phyloP scores from a whole-genome alignment of 1,140 invertebrate genomes.

The Macrosteles quadrilineatus region DNA sequence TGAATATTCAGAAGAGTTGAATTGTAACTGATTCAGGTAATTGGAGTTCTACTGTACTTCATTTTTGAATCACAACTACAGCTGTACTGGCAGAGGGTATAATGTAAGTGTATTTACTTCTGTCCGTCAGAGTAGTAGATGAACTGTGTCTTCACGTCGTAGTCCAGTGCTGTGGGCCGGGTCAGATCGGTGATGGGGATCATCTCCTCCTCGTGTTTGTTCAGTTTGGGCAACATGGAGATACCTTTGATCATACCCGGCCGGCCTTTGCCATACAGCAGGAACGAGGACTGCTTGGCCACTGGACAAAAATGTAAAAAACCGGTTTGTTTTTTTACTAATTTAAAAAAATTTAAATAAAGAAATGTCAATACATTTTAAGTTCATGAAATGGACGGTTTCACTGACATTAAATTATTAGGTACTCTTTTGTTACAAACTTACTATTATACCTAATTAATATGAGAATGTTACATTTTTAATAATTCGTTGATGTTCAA shows the following conservation, averaged over 20 bases:
- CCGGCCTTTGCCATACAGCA: constrained; percentile 63
- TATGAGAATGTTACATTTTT: no score
- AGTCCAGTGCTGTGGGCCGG: constrained; percentile 66
- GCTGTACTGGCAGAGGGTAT: no score
- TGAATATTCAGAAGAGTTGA: no score
- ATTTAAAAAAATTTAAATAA: constrained; percentile 19
- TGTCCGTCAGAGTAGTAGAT: constrained; percentile 69
- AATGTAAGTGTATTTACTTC: constrained; percentile 32
- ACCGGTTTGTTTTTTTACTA: constrained; percentile 21
- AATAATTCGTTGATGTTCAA: no score
- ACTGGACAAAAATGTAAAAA: no score
- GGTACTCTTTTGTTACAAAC: no score
- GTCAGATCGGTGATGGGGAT: constrained; percentile 65
- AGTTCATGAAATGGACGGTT: no score
- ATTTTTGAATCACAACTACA: no score
- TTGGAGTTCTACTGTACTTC: no score
- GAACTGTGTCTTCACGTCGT: constrained; percentile 61
- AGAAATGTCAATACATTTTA: constrained; percentile 25
- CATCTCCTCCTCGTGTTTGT: constrained; percentile 57
- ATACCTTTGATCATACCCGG: constrained; percentile 66
- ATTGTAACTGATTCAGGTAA: no score
- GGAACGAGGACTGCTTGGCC: constrained; percentile 55
- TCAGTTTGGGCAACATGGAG: constrained; percentile 47
- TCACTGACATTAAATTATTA: no score
- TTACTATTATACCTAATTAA: no score